Conservation (phyloP, 2,797 vertebrate genomes). For the Erethizon dorsatum region DNA sequence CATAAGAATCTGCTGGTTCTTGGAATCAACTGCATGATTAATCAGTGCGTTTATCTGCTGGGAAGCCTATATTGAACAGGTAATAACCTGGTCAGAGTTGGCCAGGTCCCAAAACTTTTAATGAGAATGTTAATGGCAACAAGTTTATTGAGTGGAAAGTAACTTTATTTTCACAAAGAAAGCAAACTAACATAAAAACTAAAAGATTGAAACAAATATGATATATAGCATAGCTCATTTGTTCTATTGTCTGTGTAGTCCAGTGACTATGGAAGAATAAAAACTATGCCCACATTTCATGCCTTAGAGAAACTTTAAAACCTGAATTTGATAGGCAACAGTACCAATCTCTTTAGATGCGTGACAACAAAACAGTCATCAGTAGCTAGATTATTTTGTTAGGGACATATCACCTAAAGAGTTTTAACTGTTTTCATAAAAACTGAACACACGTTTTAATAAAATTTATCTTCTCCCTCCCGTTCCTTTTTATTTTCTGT, state of each 20-base stretch:
- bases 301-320: conserved; percentile 23
- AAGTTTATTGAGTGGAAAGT: background rate
- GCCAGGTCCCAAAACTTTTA: conserved; percentile 16
- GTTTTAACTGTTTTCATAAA: background rate
- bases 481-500: background rate
- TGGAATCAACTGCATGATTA: conserved; percentile 53
- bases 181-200: conserved; percentile 17
- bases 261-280: background rate
- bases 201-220: background rate
- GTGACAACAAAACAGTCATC: background rate
- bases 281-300: background rate
- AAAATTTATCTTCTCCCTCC: background rate
- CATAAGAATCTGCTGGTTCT: conserved; percentile 48
- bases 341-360: background rate
- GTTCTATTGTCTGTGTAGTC: background rate
- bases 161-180: conserved; percentile 42
- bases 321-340: background rate
- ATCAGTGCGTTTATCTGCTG: conserved; percentile 52
- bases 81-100: conserved; percentile 35
- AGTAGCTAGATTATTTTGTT: background rate
- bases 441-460: background rate
- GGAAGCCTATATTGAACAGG: background rate
- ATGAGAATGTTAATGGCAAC: conserved; percentile 28
- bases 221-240: background rate
- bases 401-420: background rate